These are phyloP conservation scores for Ploceus nigricollis DNA, from an alignment of 2,113 vertebrate species.

Conservation along the genomic window DNA sequence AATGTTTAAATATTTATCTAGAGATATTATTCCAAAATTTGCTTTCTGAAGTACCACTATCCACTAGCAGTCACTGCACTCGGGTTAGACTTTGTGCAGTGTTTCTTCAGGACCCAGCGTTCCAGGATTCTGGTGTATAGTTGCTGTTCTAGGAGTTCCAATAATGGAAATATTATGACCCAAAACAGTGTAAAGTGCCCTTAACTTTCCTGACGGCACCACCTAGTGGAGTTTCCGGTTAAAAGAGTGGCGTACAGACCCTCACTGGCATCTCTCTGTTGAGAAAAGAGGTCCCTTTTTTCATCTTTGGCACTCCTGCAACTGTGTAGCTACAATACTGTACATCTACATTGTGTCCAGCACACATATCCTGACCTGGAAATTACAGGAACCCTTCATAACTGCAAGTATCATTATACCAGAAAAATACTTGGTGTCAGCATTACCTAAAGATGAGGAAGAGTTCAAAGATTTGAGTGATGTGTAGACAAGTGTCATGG, in stretches of 20 bases:
- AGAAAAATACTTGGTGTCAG: not conserved
- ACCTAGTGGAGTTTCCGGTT: not conserved
- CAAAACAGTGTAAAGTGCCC: not conserved
- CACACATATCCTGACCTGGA: not conserved
- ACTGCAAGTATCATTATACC: not conserved
- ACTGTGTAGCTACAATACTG: not conserved
- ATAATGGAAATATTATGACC: not conserved
- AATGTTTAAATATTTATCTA: conserved; percentile 32
- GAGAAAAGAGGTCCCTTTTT: not conserved
- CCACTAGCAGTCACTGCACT: not conserved
- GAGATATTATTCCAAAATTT: not conserved
- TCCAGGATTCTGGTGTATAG: not conserved
- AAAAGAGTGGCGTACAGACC: accelerated
- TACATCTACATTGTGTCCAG: not conserved
- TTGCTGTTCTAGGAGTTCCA: not conserved
- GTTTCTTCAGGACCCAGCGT: not conserved
- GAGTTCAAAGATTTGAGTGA: not conserved
- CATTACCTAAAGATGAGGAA: not conserved
- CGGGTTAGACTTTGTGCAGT: not conserved
- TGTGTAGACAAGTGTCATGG: not conserved
- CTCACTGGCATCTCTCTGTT: accelerated
- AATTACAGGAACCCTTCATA: not conserved
- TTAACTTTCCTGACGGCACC: conserved; percentile 17
- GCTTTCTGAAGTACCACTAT: not conserved
- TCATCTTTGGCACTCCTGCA: not conserved